phyloP scores from a whole-genome alignment of 2,113 vertebrate genomes.

The Plectropomus leopardus region DNA sequence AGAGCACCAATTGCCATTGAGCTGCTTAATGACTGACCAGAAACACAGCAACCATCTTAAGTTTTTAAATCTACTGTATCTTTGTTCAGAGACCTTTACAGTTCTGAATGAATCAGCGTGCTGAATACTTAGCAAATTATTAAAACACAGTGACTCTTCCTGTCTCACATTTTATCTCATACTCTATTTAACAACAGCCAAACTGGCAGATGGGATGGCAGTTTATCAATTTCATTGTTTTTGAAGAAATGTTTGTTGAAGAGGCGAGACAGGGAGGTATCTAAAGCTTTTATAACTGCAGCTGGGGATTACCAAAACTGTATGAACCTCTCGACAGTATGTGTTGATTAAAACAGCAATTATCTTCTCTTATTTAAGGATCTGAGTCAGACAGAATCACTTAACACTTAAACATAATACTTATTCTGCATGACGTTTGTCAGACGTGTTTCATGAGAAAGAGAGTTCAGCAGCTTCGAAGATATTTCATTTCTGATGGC shows the following conservation, averaged over 20 bases:
- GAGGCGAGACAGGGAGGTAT: neutral
- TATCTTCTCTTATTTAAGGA: neutral
- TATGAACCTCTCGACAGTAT: neutral
- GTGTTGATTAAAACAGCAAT: neutral
- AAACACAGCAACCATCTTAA: neutral
- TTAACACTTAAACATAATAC: neutral
- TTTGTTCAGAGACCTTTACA: neutral
- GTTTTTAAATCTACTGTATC: neutral
- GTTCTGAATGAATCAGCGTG: neutral
- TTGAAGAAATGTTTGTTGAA: neutral
- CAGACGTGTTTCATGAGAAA: neutral
- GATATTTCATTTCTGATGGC: neutral
- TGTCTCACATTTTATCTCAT: neutral
- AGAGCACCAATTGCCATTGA: slow-evolving; percentile 8
- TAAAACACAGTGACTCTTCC: neutral
- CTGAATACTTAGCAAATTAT: neutral
- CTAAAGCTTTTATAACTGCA: neutral
- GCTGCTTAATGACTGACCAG: neutral
- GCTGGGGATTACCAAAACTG: neutral
- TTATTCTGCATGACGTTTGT: neutral
- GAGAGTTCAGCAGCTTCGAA: neutral
- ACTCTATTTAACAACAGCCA: neutral
- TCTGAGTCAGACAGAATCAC: neutral
- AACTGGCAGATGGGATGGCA: neutral
- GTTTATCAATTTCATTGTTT: neutral